Evolutionary conservation across 2,888 invertebrate genomes (phyloP).

Genomic region (Anticlea derivata): DNA sequence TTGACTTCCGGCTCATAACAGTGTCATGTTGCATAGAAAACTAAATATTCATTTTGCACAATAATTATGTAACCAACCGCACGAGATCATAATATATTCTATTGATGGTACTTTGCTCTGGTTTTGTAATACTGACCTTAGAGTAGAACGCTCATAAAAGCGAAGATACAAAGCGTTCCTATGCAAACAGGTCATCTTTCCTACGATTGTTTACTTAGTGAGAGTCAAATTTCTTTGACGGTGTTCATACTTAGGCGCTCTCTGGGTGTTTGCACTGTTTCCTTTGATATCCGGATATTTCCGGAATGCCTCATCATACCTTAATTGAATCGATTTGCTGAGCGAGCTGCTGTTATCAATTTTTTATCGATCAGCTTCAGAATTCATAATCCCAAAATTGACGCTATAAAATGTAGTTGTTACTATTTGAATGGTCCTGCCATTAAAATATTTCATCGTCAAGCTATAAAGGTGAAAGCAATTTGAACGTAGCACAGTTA

Average conservation of each 20-base stretch:
- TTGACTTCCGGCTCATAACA: too few relatives aligned
- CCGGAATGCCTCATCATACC: conserved; percentile 20
- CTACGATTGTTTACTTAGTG: too few relatives aligned
- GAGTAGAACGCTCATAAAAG: too few relatives aligned
- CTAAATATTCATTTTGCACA: too few relatives aligned
- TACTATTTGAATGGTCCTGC: conserved; percentile 5
- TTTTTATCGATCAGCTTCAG: conserved; percentile 18
- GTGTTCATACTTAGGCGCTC: not conserved
- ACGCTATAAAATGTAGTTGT: conserved; percentile 18
- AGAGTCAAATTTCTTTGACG: not conserved
- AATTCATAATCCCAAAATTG: conserved; percentile 34
- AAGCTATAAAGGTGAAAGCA: not conserved
- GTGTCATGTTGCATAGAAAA: too few relatives aligned
- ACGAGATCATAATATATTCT: too few relatives aligned
- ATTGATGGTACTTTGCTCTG: too few relatives aligned
- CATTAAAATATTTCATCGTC: not conserved
- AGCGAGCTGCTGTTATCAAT: conserved; percentile 18
- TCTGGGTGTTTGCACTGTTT: not conserved
- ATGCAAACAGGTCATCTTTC: not conserved
- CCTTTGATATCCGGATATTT: conserved; percentile 6
- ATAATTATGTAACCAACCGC: too few relatives aligned
- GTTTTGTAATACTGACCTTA: too few relatives aligned
- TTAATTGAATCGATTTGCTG: conserved; percentile 16
- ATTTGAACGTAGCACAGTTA: conserved; percentile 2
- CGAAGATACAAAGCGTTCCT: too few relatives aligned